Base-by-base conservation (phyloP, 1,140 invertebrate genomes). In the Dendrolimus kikuchii region DNA sequence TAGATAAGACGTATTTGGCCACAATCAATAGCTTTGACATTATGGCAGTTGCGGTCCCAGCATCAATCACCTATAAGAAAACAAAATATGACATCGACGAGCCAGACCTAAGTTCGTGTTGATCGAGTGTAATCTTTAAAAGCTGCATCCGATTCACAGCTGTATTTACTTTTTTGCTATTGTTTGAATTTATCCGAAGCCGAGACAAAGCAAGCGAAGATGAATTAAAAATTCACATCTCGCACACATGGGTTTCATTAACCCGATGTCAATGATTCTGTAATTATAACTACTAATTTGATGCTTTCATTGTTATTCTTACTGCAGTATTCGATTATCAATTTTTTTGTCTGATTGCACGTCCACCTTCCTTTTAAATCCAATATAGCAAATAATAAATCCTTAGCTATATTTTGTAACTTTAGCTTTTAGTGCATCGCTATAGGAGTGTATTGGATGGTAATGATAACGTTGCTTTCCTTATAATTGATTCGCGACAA, bases 261-360 rank as follows among this genome's bases (percentile, higher is more conserved):
- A 68, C 64, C 57, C 65, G 68, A 71, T 76, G 70, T 81, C 77
- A 77, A 77, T 80, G 78, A 75, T 76, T 81, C 77, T 77, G 71
- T 78, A 86, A 86, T 86, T 62, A 56, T 53, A 79, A 80, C 74
- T 74, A 86, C 73, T 75, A 80, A 83, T 82, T 80, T 81, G 66
- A 75, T 70, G 72, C 69, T 73, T 75, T 69, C 75, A 77, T 85
- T 86, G 74, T 77, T 74, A 82, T 81, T 82, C 74, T 60, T 66
- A 64, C 68, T 56, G 68, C 58, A 58, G 67, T 66, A 60, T 64
- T 66, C 58, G 78, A 82, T 86, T 79, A 86, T 83, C 68, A 66
- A 61, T 73, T 81, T 83, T n/a, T 81, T 85, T 76, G 60, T 56
- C 48, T 36, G 49, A 58, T 58, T 68, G 53, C 64, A 62, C 62